phyloP scores from a whole-genome alignment of 30 jellyfish, hydroid and myxozoan species.

The Cassiopea xamachana region DNA sequence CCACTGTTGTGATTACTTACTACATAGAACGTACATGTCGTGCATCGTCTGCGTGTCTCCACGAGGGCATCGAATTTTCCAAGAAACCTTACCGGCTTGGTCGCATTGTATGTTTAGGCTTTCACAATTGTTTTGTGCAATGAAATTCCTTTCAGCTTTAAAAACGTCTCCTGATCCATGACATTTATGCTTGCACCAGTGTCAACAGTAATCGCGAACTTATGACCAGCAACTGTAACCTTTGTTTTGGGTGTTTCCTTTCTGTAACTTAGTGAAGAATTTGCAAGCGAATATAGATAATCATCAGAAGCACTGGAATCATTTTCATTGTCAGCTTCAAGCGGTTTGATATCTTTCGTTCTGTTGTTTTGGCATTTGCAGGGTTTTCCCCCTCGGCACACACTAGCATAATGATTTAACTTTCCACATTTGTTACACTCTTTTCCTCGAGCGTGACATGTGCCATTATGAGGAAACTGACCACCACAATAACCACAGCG shows the following conservation, averaged over 20 bases:
- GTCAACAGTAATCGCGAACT: conserved; percentile 13
- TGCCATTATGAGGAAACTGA: conserved; percentile 20
- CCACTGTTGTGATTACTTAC: conserved; percentile 22
- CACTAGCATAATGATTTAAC: conserved; percentile 18
- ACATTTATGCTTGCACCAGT: conserved; percentile 58
- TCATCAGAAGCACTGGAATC: conserved; percentile 19
- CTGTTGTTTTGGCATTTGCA: not conserved
- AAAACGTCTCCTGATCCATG: conserved; percentile 28
- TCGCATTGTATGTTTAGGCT: conserved; percentile 36
- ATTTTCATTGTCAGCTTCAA: not conserved
- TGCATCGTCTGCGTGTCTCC: conserved; percentile 14
- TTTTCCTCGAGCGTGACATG: conserved; percentile 30
- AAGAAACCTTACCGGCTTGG: conserved; percentile 27
- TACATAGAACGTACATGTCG: conserved; percentile 44
- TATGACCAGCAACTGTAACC: conserved; percentile 30
- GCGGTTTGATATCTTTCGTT: not conserved
- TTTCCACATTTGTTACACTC: conserved; percentile 9
- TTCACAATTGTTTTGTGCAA: conserved; percentile 40
- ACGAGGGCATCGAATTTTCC: conserved; percentile 43
- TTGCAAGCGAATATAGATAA: conserved; percentile 24
- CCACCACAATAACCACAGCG: conserved; percentile 42
- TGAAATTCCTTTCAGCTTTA: conserved; percentile 6
- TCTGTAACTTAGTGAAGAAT: not conserved
- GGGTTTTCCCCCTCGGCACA: not conserved
- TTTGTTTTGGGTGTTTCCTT: conserved; percentile 17